phyloP scores from a whole-genome alignment of 2,113 vertebrate genomes.

The Engraulis encrasicolus region DNA sequence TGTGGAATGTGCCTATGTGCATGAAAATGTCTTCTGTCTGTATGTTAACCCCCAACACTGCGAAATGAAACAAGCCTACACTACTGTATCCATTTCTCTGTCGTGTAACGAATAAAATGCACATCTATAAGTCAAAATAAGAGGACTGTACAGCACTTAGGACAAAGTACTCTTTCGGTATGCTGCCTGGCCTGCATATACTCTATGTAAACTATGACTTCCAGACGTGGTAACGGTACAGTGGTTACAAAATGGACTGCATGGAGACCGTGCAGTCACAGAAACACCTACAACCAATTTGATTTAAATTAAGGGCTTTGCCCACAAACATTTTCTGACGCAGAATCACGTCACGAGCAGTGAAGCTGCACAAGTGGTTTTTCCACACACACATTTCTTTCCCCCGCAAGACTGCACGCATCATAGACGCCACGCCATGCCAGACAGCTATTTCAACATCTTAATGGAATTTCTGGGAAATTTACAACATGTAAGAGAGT shows the following conservation, averaged over 20 bases:
- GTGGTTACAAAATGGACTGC: neutral
- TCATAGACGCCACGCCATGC: neutral
- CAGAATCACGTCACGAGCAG: neutral
- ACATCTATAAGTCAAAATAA: neutral
- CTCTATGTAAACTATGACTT: neutral
- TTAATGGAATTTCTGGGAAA: neutral
- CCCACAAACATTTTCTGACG: neutral
- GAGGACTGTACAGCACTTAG: neutral
- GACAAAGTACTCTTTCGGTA: too few species aligned
- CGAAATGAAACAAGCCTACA: neutral
- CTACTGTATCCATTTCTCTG: neutral
- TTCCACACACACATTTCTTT: neutral
- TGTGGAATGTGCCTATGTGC: slow-evolving; percentile 3
- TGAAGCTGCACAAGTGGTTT: neutral
- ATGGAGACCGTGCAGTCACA: neutral
- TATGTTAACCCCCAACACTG: slow-evolving; percentile 8
- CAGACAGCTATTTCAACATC: neutral
- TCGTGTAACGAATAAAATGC: neutral
- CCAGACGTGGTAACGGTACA: neutral
- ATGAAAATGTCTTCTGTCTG: slow-evolving; percentile 6
- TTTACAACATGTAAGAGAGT: neutral
- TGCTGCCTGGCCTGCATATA: too few species aligned
- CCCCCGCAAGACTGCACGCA: neutral
- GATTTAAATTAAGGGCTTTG: neutral
- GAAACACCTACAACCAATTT: neutral